Percentiles rank a stretch among this genome's conserved stretches.
phyloP scores from a whole-genome alignment of 2,888 invertebrate genomes.

The Oxyteleia sp. region DNA sequence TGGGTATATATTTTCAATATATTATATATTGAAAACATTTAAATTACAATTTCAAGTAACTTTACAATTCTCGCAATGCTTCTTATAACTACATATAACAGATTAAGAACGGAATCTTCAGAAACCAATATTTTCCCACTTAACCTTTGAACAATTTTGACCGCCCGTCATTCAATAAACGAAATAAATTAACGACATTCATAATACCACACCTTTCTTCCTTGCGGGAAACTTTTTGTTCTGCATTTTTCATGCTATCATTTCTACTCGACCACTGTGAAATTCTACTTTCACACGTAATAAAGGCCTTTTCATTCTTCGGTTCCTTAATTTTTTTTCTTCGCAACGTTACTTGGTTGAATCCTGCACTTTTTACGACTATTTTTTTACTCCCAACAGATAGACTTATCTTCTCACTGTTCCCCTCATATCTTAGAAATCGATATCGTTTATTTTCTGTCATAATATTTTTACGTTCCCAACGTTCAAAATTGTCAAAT shows the following conservation, averaged over 20 bases:
- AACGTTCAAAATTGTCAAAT: conserved; percentile 29
- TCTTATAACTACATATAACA: no score
- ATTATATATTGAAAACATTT: no score
- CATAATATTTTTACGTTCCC: conserved; percentile 59
- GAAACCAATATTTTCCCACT: conserved; percentile 9
- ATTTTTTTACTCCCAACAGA: conserved; percentile 51
- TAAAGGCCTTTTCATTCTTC: conserved; percentile 58
- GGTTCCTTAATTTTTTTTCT: conserved; percentile 49
- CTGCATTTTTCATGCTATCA: conserved; percentile 75
- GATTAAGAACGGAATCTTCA: background rate
- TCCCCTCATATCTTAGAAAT: conserved; percentile 55
- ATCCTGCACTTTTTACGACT: conserved; percentile 56
- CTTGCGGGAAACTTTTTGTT: conserved; percentile 55
- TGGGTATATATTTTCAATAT: no score
- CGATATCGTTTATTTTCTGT: conserved; percentile 59
- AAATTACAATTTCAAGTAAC: no score
- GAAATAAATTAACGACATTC: conserved; percentile 49
- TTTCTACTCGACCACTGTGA: conserved; percentile 83
- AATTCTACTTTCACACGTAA: conserved; percentile 83
- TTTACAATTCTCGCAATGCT: no score
- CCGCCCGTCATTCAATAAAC: conserved; percentile 18
- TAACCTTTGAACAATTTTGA: conserved; percentile 22
- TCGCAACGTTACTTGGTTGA: conserved; percentile 44
- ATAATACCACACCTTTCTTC: conserved; percentile 35
- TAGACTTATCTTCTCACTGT: conserved; percentile 63